phyloP scores from a whole-genome alignment of 2,888 invertebrate species.

The Acrobasis repandana region DNA sequence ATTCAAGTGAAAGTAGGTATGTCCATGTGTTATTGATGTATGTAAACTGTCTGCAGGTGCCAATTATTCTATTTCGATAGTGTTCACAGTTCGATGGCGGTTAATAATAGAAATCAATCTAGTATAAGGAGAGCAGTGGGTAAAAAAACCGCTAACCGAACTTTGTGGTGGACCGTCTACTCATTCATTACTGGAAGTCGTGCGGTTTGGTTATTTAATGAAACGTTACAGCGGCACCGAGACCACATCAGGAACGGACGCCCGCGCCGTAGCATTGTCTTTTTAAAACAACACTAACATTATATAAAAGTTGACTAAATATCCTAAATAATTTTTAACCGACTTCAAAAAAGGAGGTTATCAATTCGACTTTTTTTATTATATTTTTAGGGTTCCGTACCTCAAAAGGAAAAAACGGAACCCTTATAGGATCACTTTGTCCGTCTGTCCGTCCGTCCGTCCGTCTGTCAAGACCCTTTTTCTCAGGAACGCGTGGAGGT shows the following conservation, averaged over 20 bases:
- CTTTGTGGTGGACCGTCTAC: constrained; percentile 59
- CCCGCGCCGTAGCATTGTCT: constrained; percentile 38
- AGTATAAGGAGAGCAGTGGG: constrained; percentile 61
- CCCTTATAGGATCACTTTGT: too few relatives aligned
- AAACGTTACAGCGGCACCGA: constrained; percentile 59
- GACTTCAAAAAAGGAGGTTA: too few relatives aligned
- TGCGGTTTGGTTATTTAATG: constrained; percentile 72
- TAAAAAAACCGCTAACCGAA: constrained; percentile 74
- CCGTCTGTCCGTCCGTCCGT: too few relatives aligned
- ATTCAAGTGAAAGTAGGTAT: constrained; percentile 41
- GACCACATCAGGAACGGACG: constrained; percentile 50
- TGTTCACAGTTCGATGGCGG: constrained; percentile 58
- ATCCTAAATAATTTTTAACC: neutral
- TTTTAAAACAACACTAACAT: constrained; percentile 33
- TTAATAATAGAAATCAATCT: constrained; percentile 73
- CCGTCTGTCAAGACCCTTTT: too few relatives aligned
- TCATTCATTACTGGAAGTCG: constrained; percentile 65
- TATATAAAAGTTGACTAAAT: neutral
- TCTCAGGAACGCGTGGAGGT: too few relatives aligned
- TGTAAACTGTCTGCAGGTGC: constrained; percentile 44
- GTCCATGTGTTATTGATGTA: constrained; percentile 42
- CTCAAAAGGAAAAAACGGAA: too few relatives aligned
- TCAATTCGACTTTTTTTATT: too few relatives aligned
- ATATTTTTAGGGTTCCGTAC: too few relatives aligned
- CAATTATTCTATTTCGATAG: constrained; percentile 65